Evolutionary conservation across 2,888 invertebrate genomes (phyloP).

Genomic region (Rotaria sp.): DNA sequence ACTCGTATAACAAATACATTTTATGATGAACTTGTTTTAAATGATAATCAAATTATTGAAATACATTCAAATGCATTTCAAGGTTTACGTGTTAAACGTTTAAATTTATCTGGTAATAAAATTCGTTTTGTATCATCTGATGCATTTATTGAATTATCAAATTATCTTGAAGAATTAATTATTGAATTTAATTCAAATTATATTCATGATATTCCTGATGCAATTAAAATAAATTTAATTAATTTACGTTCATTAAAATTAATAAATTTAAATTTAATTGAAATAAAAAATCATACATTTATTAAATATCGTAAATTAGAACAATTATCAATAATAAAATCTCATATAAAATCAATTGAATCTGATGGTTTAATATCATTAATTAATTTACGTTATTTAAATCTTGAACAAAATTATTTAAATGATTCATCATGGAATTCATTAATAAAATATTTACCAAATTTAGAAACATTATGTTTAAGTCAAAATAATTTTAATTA

Average conservation of each 20-base stretch:
- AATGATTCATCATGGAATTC: background rate
- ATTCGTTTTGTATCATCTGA: conserved; percentile 19
- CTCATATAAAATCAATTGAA: conserved; percentile 11
- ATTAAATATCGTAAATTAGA: conserved; percentile 34
- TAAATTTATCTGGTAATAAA: conserved; percentile 35
- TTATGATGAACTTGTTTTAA: conserved; percentile 39
- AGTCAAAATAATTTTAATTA: conserved; percentile 31
- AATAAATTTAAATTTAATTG: background rate
- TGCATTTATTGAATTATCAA: conserved; percentile 37
- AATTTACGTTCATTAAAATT: conserved; percentile 26
- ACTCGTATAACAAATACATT: conserved; percentile 31
- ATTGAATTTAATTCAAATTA: conserved; percentile 26
- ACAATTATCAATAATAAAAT: conserved; percentile 21
- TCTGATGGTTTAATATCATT: background rate
- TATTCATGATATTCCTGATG: background rate
- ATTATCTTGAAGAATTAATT: conserved; percentile 40
- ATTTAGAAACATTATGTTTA: conserved; percentile 10
- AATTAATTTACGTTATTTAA: conserved; percentile 24
- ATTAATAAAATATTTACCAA: background rate
- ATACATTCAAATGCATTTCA: conserved; percentile 28
- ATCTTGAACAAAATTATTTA: conserved; percentile 32
- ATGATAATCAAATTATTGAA: conserved; percentile 34
- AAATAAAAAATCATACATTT: conserved; percentile 15
- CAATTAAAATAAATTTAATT: background rate
- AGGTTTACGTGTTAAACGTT: conserved; percentile 34